Evolutionary conservation across 2,113 vertebrate genomes (phyloP).

Genomic region (Eclectus roratus): DNA sequence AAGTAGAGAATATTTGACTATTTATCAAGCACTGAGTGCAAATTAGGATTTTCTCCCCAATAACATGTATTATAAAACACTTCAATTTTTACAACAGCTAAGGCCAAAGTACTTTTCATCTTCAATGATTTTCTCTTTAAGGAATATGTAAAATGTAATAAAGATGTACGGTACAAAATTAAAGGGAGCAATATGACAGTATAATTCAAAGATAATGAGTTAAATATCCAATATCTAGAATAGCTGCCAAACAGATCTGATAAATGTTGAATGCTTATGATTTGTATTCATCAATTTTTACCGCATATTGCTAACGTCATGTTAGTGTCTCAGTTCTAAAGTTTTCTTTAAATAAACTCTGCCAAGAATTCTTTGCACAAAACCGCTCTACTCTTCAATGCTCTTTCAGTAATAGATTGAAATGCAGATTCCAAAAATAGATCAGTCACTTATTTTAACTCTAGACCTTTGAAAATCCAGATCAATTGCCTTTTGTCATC

Average conservation of each 20-base stretch:
- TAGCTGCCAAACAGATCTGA: conserved; percentile 1
- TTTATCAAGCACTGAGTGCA: conserved; percentile 67
- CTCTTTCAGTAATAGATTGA: conserved; percentile 53
- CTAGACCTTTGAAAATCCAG: conserved; percentile 63
- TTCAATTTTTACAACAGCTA: not conserved
- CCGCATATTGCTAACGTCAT: not conserved
- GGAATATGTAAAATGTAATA: not conserved
- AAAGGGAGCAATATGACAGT: not conserved
- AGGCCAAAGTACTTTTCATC: not conserved
- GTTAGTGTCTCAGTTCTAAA: not conserved
- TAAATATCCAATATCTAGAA: conserved; percentile 45
- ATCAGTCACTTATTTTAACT: conserved; percentile 60
- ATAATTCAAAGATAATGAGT: conserved; percentile 37
- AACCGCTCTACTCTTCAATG: conserved; percentile 8
- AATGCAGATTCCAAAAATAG: conserved; percentile 61
- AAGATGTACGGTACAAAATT: not conserved
- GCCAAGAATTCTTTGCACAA: not conserved
- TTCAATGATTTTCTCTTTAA: not conserved
- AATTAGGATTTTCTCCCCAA: conserved; percentile 46
- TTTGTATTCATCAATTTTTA: conserved; percentile 7
- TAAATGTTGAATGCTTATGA: not conserved
- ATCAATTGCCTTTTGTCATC: conserved; percentile 68
- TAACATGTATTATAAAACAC: not conserved
- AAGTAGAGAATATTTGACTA: conserved; percentile 66
- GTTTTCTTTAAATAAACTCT: not conserved